Evolutionary conservation across 2,797 vertebrate genomes (phyloP).

Genomic region (Notamacropus eugenii): DNA sequence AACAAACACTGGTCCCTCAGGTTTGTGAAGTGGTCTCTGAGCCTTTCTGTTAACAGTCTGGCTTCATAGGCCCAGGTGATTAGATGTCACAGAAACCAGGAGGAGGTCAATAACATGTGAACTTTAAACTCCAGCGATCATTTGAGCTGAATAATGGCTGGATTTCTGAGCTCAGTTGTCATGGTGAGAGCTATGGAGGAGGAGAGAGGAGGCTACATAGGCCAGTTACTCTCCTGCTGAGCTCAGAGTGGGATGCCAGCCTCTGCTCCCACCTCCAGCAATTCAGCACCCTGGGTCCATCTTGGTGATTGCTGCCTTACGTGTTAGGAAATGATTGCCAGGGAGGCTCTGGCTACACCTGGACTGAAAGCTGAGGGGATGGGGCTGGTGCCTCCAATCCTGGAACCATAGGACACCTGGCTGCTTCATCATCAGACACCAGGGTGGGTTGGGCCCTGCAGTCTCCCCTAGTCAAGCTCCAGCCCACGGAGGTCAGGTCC

Average conservation of each 20-base stretch:
- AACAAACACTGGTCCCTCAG: slow-evolving; percentile 38
- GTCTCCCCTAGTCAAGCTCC: background rate
- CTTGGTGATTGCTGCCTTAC: background rate
- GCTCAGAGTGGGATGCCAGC: slow-evolving; percentile 67
- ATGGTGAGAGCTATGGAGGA: slow-evolving; percentile 65
- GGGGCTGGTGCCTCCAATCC: background rate
- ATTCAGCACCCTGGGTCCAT: background rate
- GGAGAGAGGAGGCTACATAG: slow-evolving; percentile 69
- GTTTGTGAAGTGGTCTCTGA: slow-evolving; percentile 59
- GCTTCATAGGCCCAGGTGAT: slow-evolving; percentile 76
- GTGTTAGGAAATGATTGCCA: background rate
- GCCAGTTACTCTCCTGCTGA: slow-evolving; percentile 75
- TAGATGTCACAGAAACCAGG: slow-evolving; percentile 75
- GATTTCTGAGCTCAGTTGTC: slow-evolving; percentile 70
- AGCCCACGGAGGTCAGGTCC: background rate
- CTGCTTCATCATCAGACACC: background rate
- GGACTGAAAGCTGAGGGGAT: background rate
- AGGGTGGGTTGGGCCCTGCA: background rate
- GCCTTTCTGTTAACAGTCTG: slow-evolving; percentile 72
- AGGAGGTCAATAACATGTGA: slow-evolving; percentile 76
- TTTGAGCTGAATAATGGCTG: slow-evolving; percentile 68
- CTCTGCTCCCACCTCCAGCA: slow-evolving; percentile 54
- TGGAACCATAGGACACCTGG: background rate
- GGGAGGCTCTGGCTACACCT: background rate
- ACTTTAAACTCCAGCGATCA: slow-evolving; percentile 77